phyloP scores from a whole-genome alignment of 2,888 invertebrate species.

The Lasioglossum zephyrum region DNA sequence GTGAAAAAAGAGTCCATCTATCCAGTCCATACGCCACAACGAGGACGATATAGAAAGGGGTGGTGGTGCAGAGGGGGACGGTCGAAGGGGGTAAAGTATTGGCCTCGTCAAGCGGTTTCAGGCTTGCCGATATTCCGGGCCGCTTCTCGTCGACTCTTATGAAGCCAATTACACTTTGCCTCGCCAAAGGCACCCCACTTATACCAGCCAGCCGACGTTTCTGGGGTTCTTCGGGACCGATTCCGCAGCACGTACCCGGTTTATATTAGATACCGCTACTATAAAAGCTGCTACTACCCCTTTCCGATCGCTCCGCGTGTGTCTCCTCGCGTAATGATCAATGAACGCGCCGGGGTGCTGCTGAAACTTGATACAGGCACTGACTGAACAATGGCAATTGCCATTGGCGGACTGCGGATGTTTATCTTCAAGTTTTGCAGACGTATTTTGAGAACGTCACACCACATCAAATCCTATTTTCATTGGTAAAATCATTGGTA shows the following conservation, averaged over 20 bases:
- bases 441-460: too few species aligned
- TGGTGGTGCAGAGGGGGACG: constrained; percentile 1
- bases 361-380: not conserved
- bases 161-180: constrained; percentile 81
- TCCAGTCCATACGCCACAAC: constrained; percentile 54
- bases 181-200: constrained; percentile 79
- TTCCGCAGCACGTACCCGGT: constrained; percentile 68
- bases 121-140: constrained; percentile 73
- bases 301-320: constrained; percentile 34
- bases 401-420: not conserved
- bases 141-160: constrained; percentile 78
- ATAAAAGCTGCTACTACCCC: constrained; percentile 54
- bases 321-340: constrained; percentile 2
- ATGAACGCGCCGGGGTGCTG: not conserved
- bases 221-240: constrained; percentile 66
- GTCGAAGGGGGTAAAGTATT: constrained; percentile 68
- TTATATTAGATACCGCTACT: constrained; percentile 66
- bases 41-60: constrained; percentile 46
- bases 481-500: too few species aligned
- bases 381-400: not conserved
- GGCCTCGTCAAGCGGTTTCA: constrained; percentile 80
- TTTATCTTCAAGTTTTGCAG: too few species aligned
- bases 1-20: constrained; percentile 53
- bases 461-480: too few species aligned
- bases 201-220: constrained; percentile 65